A percentile compares a stretch with the other conserved stretches of the same genome.
Conservation (phyloP, 2,888 invertebrate species). For the Shargacucullia verbasci region DNA sequence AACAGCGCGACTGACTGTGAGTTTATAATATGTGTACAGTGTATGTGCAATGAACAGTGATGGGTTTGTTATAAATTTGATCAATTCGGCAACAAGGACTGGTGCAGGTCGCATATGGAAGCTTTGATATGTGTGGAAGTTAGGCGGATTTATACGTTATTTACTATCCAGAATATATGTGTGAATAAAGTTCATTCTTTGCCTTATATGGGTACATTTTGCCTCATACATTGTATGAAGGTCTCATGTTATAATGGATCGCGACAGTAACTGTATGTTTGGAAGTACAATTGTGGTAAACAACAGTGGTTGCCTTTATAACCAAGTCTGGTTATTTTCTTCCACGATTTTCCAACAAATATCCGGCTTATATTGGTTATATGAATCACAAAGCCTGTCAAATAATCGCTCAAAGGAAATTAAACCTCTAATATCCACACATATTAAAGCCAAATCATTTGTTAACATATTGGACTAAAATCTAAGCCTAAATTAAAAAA, state of each 20-base stretch:
- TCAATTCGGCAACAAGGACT: constrained; percentile 39
- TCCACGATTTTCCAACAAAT: too few species aligned
- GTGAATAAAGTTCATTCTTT: too few species aligned
- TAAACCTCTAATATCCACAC: constrained; percentile 22
- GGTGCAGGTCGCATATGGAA: constrained; percentile 9
- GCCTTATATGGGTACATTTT: too few species aligned
- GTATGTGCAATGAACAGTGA: constrained; percentile 27
- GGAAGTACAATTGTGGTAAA: too few species aligned
- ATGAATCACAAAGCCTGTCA: too few species aligned
- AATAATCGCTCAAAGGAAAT: not conserved
- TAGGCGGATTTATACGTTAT: not conserved
- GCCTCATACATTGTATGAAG: too few species aligned
- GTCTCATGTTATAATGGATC: too few species aligned
- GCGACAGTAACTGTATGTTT: too few species aligned
- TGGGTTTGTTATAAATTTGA: constrained; percentile 31
- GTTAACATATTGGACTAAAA: constrained; percentile 40
- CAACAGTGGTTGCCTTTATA: not conserved
- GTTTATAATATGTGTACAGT: constrained; percentile 44
- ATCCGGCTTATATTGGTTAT: too few species aligned
- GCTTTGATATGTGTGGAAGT: constrained; percentile 28
- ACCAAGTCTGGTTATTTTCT: too few species aligned
- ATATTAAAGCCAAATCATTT: constrained; percentile 22
- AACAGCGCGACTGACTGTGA: constrained; percentile 14
- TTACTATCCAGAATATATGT: too few species aligned
- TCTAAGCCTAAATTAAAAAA: constrained; percentile 60